Conservation (phyloP, 1,140 invertebrate genomes). For the Apis dorsata region DNA sequence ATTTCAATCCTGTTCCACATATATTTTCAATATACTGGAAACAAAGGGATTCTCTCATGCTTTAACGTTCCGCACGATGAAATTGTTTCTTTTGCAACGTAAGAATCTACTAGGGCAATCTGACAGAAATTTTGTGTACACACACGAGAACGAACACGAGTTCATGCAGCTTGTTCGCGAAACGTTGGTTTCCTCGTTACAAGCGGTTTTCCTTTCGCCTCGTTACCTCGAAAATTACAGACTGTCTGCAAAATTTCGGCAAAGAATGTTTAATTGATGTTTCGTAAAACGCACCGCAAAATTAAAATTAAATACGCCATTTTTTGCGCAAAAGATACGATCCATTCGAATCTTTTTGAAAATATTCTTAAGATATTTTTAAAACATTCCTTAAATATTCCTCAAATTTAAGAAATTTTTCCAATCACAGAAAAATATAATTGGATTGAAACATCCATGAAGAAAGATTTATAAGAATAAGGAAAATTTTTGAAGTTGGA, state of each 20-base stretch:
- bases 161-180: conserved; percentile 23
- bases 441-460: no score
- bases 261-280: conserved; percentile 43
- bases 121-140: not conserved
- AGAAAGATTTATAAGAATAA: no score
- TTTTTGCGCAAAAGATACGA: not conserved
- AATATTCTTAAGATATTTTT: no score
- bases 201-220: conserved; percentile 43
- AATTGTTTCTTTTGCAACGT: not conserved
- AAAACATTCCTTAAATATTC: no score
- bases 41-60: not conserved
- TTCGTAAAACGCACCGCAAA: not conserved
- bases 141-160: not conserved
- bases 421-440: no score
- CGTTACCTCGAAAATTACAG: conserved; percentile 41
- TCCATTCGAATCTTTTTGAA: no score
- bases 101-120: not conserved
- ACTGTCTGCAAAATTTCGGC: conserved; percentile 38
- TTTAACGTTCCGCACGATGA: not conserved
- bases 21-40: not conserved
- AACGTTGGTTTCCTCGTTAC: conserved; percentile 34
- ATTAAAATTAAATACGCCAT: conserved; percentile 34
- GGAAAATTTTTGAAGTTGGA: no score
- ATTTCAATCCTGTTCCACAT: not conserved
- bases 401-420: no score